Evolutionary conservation across 2,113 vertebrate species (phyloP).

Genomic region (Ciconia boyciana): DNA sequence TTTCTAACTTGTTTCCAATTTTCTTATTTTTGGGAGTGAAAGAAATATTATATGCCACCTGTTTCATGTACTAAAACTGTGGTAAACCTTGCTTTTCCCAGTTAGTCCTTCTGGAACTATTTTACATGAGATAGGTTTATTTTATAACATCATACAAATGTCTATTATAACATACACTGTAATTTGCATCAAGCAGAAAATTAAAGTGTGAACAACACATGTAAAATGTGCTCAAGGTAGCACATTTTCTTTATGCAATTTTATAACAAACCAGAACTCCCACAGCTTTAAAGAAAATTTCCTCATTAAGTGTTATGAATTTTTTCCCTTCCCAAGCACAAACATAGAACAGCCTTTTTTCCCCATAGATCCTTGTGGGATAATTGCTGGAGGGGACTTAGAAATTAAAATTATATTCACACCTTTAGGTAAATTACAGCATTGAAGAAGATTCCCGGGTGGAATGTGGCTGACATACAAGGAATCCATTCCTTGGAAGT

Average conservation of each 20-base stretch:
- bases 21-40: not conserved
- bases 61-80: not conserved
- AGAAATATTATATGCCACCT: not conserved
- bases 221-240: not conserved
- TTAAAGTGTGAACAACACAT: not conserved
- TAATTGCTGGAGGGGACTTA: too few relatives aligned
- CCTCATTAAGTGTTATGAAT: not conserved
- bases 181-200: not conserved
- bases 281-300: not conserved
- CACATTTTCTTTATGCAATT: not conserved
- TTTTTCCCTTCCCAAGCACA: not conserved
- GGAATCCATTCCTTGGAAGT: too few relatives aligned
- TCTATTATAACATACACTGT: not conserved
- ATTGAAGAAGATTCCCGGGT: too few relatives aligned
- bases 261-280: not conserved
- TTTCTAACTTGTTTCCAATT: slow-evolving; percentile 9
- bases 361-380: not conserved
- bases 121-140: not conserved
- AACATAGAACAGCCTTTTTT: not conserved
- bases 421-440: too few relatives aligned
- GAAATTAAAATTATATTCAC: too few relatives aligned
- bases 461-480: too few relatives aligned
- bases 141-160: not conserved
- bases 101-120: not conserved
- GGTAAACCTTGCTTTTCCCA: not conserved